Evolutionary conservation across 2,888 invertebrate species (phyloP).

Genomic region (Tyria jacobaeae): DNA sequence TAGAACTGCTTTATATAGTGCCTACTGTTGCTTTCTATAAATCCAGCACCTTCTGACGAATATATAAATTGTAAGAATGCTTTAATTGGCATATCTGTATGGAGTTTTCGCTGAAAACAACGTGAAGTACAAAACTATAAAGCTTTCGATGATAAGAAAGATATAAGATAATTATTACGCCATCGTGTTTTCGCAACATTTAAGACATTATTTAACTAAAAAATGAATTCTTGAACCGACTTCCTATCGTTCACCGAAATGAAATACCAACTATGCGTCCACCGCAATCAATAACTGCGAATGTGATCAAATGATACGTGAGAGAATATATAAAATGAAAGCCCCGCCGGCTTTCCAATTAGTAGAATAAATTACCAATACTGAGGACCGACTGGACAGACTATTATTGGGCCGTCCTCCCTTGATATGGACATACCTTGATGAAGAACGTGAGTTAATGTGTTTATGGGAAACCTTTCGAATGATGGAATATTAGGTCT

Average conservation of each 20-base stretch:
- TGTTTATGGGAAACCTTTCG: neutral
- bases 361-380: constrained; percentile 63
- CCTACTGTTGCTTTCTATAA: too few relatives aligned
- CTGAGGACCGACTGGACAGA: constrained; percentile 35
- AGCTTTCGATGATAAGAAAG: too few relatives aligned
- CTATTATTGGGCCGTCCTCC: constrained; percentile 39
- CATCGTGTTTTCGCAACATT: too few relatives aligned
- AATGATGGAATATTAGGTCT: constrained; percentile 6
- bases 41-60: too few relatives aligned
- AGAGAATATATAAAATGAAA: constrained; percentile 32
- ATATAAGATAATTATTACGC: too few relatives aligned
- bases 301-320: constrained; percentile 30
- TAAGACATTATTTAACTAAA: too few relatives aligned
- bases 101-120: too few relatives aligned
- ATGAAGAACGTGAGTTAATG: neutral
- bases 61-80: too few relatives aligned
- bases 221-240: too few relatives aligned
- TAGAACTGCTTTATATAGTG: too few relatives aligned
- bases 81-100: too few relatives aligned
- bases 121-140: too few relatives aligned
- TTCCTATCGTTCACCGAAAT: neutral
- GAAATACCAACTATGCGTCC: constrained; percentile 5
- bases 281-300: constrained; percentile 32
- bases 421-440: neutral
- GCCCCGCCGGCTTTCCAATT: constrained; percentile 55